A percentile compares a stretch with the other conserved stretches of the same genome.
phyloP scores from a whole-genome alignment of 2,797 vertebrate species.

The Holocentrus rufus region DNA sequence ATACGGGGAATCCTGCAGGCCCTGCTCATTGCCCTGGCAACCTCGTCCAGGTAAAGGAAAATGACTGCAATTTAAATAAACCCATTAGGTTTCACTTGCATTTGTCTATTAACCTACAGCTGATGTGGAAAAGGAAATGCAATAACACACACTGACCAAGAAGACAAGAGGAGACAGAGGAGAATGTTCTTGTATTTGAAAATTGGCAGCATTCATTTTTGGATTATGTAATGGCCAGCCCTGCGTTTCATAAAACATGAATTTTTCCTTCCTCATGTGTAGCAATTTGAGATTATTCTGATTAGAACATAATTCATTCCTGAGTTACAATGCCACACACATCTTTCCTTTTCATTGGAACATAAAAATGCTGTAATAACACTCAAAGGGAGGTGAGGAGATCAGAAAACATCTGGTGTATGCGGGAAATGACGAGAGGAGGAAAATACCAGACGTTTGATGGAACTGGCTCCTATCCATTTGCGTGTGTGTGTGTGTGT shows the following conservation, averaged over 20 bases:
- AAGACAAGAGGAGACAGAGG: too few relatives aligned
- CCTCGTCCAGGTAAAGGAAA: constrained; percentile 93
- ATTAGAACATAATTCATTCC: neutral
- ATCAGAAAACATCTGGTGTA: constrained; percentile 61
- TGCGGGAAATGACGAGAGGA: neutral
- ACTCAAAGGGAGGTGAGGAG: constrained; percentile 29
- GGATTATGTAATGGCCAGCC: neutral
- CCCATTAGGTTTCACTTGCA: neutral
- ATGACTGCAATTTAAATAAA: neutral
- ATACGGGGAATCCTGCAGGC: constrained; percentile 97
- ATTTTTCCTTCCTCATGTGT: neutral
- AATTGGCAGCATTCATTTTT: neutral
- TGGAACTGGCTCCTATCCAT: neutral
- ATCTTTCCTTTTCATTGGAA: constrained; percentile 1
- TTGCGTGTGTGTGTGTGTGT: constrained; percentile 3
- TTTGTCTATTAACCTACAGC: neutral
- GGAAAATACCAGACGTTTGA: too few relatives aligned
- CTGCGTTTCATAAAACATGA: neutral
- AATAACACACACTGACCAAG: too few relatives aligned
- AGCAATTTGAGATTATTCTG: neutral
- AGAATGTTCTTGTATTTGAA: too few relatives aligned
- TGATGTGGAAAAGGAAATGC: too few relatives aligned
- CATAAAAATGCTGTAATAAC: constrained; percentile 8
- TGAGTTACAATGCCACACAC: neutral
- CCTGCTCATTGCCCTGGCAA: constrained; percentile 95